phyloP scores from a whole-genome alignment of 2,797 vertebrate species.

The Chiloscyllium punctatum region DNA sequence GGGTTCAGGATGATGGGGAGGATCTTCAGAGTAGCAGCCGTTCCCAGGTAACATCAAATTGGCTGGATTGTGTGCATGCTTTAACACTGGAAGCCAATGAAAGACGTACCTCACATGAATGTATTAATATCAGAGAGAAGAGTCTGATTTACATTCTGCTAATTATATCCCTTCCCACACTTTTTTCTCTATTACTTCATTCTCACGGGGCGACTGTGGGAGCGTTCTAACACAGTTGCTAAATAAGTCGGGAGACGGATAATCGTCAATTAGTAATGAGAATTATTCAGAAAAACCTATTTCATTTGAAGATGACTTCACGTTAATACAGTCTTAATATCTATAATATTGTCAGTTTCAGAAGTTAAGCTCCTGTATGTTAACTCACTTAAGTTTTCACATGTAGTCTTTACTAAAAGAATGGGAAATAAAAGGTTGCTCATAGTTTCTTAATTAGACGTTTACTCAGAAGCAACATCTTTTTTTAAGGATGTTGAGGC shows the following conservation, averaged over 20 bases:
- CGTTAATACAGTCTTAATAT: neutral
- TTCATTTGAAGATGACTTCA: neutral
- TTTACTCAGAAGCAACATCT: neutral
- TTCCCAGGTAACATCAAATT: conserved; percentile 32
- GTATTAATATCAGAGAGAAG: neutral
- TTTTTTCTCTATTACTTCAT: neutral
- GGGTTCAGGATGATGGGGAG: conserved; percentile 25
- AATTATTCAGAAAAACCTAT: neutral
- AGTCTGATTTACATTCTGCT: neutral
- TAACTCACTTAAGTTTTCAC: neutral
- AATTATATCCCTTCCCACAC: neutral
- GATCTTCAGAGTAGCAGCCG: neutral
- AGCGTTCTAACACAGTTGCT: neutral
- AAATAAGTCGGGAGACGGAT: neutral
- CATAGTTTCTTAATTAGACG: neutral
- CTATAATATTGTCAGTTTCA: neutral
- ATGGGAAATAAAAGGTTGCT: neutral
- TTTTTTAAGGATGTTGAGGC: neutral
- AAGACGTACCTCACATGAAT: neutral
- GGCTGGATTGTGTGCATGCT: neutral
- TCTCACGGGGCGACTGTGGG: neutral
- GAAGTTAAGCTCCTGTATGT: neutral
- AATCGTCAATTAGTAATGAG: neutral
- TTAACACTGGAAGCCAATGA: conserved; percentile 10
- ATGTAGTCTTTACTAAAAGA: neutral